Evolutionary conservation across 2,797 vertebrate genomes (phyloP).

Genomic region (Adrianichthys oophorus): DNA sequence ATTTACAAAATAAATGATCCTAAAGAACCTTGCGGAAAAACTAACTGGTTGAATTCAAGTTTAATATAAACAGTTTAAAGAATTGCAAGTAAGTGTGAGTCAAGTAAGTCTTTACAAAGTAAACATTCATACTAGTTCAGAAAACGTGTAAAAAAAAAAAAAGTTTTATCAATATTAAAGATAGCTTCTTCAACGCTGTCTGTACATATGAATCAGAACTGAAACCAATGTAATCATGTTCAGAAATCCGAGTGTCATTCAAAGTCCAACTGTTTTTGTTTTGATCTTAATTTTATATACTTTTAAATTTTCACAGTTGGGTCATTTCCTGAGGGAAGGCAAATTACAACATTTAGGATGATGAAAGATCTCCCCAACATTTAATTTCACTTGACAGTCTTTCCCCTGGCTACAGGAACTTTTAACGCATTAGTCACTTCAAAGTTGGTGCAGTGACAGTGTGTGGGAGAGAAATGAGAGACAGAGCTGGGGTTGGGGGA

Average conservation of each 20-base stretch:
- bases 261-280: conserved; percentile 14
- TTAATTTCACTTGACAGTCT: conserved; percentile 63
- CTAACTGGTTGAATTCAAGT: too few relatives aligned
- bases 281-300: conserved; percentile 10
- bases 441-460: conserved; percentile 42
- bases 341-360: conserved; percentile 45
- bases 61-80: too few relatives aligned
- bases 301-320: conserved; percentile 38
- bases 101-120: too few relatives aligned
- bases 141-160: too few relatives aligned
- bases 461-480: conserved; percentile 62
- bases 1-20: too few relatives aligned
- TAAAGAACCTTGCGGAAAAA: too few relatives aligned
- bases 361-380: conserved; percentile 54
- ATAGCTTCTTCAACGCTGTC: too few relatives aligned
- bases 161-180: too few relatives aligned
- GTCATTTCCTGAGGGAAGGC: conserved; percentile 38
- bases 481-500: conserved; percentile 25
- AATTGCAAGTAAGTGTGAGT: too few relatives aligned
- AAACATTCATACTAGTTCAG: too few relatives aligned
- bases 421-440: conserved; percentile 67
- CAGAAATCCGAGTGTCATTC: conserved; percentile 7
- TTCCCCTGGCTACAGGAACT: conserved; percentile 57
- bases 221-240: neutral
- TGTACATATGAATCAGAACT: neutral